Conservation (phyloP, 2,797 vertebrate species). For the Pterois miles region DNA sequence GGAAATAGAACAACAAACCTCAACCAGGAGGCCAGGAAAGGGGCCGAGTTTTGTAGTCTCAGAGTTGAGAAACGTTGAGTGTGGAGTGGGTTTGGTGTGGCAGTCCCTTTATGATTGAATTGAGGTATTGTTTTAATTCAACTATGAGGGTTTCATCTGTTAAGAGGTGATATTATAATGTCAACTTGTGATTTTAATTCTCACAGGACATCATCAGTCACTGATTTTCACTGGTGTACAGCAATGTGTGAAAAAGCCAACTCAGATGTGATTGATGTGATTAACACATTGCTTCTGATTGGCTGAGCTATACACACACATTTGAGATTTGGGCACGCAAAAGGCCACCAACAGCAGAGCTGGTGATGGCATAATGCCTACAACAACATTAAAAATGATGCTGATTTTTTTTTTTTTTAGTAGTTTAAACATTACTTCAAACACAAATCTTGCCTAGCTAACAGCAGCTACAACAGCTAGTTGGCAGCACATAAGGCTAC, state of each 20-base stretch:
- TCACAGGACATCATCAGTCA: background rate
- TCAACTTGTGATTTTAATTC: background rate
- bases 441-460: background rate
- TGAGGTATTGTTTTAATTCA: background rate
- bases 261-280: slow-evolving; percentile 2
- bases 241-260: background rate
- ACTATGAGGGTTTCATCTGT: background rate
- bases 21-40: slow-evolving; percentile 18
- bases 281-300: background rate
- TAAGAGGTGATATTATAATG: background rate
- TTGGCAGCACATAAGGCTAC: background rate
- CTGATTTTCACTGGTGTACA: background rate
- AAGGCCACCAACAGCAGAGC: background rate
- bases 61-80: slow-evolving; percentile 5
- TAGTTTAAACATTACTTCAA: background rate
- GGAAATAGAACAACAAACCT: slow-evolving; percentile 40
- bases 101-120: background rate
- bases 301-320: background rate
- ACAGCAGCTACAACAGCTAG: slow-evolving; percentile 13
- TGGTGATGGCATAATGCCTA: background rate
- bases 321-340: background rate
- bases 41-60: background rate
- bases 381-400: background rate
- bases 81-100: too few relatives aligned
- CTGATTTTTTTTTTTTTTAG: background rate